Base-by-base conservation (phyloP, 37 sponge, comb jelly and placozoan species). In the Mnemiopsis leidyi region DNA sequence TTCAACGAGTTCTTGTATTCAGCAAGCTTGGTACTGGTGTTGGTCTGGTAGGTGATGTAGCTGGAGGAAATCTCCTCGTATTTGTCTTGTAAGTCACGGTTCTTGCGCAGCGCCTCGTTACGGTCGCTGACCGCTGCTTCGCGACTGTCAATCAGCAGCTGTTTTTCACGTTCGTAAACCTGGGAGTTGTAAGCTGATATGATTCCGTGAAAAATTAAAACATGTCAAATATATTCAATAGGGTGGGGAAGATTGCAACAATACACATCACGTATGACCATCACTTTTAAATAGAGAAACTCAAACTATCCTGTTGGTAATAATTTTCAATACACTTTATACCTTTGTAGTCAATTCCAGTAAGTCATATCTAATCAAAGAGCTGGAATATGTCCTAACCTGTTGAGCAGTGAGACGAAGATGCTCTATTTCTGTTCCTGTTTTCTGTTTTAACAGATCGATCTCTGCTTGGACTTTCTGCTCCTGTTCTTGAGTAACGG, bases 81-180 rank as follows among this genome's bases (percentile, higher is more conserved):
- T 85, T 39, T 38, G 61, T 85, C 90, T 26, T 40, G 61, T 20
- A 85, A 29, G 21, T 85, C 90, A 0, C 90, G 40, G 61, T 85
- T 85, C n/a, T 40, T 85, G 23, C 90, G 90, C 3, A 85, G 90
- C 16, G 90, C 90, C 13, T 85, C 90, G 90, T 85, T 40, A 23
- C 90, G 24, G 90, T 85, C 90, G 1, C 24, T 38, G 26, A 85
- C 90, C 2, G 90, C 90, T 39, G 90, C 40, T 28, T 85, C 35
- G 16, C 90, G 24, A 39, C 90, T 85, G 61, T 85, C 61, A 1
- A 85, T 9, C 16, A 85, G 90, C 16, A 85, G 3, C 23, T 38
- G 61, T 61, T 85, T 85, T 26, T 85, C 90, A 39, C 61, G 40
- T 85, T 85, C 90, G 90, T 85, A 85, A 18, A 85, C 90, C 90